Evolutionary conservation across 2,888 invertebrate species (phyloP), one percentile per base, ranked within the genome.

Genomic region (Dioctria rufipes): DNA sequence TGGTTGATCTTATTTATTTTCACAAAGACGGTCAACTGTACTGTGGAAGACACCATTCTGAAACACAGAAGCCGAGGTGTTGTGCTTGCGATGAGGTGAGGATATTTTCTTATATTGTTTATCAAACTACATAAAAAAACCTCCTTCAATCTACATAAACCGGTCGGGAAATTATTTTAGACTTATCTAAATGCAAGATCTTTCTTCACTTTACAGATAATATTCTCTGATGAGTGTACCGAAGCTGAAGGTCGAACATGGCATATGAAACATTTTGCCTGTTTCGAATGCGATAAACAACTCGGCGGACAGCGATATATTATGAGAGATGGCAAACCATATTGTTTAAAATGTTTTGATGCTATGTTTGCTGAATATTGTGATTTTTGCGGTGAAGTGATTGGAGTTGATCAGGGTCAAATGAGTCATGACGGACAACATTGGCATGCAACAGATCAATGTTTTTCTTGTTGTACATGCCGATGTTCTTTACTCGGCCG

Each of bases 181-280:
- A n/a, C 5, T 49, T 46, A 13, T 25, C 25, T 58, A 4, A 51
- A 65, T 25, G 25, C n/a, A 25, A 61, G n/a, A 6, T 2, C 13
- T 58, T 40, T 39, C 9, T 9, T 79, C 46, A 2, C 2, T 5
- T 81, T 78, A 65, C 92, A 98, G 96, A 97, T 99, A 83, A 99
- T 99, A 86, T 93, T 99, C 85, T 97, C 98, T 1, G 98, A 98
- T 89, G 99, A 99, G 90, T 99, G 99, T 90, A 99, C 99, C 6
- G 99, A 99, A 89, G 99, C 99, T 0, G 99, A 99, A 87, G 98
- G 98, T 0, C 92, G 97, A 83, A 98, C 98, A 42, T 99, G 98
- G 98, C 99, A 99, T 90, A 98, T 99, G 97, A 95, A 96, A 85
- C 99, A 99, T 90, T 99, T 99, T 88, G 96, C 97, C 37, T 99